Evolutionary conservation across 1,140 invertebrate genomes (phyloP).

Genomic region (Colletes latitarsis): DNA sequence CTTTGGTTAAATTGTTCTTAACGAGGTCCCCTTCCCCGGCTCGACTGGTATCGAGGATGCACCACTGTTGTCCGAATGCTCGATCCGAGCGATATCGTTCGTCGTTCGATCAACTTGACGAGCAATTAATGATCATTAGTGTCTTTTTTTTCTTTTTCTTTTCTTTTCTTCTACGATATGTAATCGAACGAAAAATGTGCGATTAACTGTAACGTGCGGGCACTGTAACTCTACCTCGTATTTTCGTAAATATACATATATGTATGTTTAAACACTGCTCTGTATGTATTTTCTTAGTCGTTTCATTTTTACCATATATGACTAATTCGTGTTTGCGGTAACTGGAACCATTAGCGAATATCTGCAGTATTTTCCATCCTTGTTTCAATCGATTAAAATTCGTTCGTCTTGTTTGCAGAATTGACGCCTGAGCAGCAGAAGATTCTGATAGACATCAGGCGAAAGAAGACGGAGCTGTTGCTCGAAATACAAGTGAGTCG

Average conservation of each 20-base stretch:
- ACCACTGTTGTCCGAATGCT: constrained; percentile 31
- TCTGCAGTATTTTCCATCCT: no score
- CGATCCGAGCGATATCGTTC: constrained; percentile 15
- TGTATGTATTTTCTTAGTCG: no score
- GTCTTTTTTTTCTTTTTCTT: no score
- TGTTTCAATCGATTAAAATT: background rate
- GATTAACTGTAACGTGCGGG: no score
- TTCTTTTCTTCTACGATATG: no score
- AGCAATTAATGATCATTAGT: constrained; percentile 29
- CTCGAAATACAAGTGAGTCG: constrained; percentile 94
- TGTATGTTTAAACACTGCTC: no score
- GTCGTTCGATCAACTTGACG: constrained; percentile 27
- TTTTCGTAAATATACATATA: no score
- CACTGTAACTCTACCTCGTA: no score
- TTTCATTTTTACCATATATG: no score
- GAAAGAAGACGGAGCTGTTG: constrained; percentile 93
- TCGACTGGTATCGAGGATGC: constrained; percentile 22
- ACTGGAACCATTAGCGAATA: no score
- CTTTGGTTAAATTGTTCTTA: constrained; percentile 69
- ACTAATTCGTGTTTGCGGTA: no score
- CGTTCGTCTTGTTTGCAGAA: constrained; percentile 85
- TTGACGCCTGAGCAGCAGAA: constrained; percentile 95
- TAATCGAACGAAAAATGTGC: constrained; percentile 3
- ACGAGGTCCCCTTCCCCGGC: constrained; percentile 51
- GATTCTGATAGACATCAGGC: constrained; percentile 92